Evolutionary conservation across 2,797 vertebrate genomes (phyloP).

Genomic region (Setipinna tenuifilis): DNA sequence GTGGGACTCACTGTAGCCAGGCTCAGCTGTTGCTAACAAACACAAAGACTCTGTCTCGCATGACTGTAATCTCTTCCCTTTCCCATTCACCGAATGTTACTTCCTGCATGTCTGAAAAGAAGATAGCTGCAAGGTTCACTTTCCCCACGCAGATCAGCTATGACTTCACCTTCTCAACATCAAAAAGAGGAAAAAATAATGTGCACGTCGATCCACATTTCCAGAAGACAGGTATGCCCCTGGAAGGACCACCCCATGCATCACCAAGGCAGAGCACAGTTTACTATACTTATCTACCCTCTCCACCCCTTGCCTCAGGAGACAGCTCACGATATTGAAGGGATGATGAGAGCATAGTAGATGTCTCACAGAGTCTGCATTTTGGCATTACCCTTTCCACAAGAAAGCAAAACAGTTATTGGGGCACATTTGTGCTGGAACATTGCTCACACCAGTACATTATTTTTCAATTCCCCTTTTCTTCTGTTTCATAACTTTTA

Average conservation of each 20-base stretch:
- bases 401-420: not conserved
- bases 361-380: not conserved
- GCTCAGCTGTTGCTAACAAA: not conserved
- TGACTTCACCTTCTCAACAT: not conserved
- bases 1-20: not conserved
- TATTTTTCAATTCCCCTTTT: not conserved
- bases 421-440: not conserved
- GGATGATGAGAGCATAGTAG: not conserved
- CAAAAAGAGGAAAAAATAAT: not conserved
- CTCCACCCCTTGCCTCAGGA: not conserved
- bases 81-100: not conserved
- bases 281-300: not conserved
- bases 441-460: not conserved
- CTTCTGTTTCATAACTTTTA: not conserved
- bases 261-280: not conserved
- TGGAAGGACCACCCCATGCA: not conserved
- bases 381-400: not conserved
- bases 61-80: not conserved
- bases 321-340: not conserved
- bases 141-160: not conserved
- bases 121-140: constrained; percentile 1
- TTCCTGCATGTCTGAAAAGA: not conserved
- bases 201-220: not conserved
- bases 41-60: not conserved
- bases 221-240: not conserved